A percentile compares a stretch with the other conserved stretches of the same genome.
These are phyloP conservation scores for Cataglyphis altisquamis DNA, from an alignment of 2,888 invertebrate genomes.

Conservation along the genomic window DNA sequence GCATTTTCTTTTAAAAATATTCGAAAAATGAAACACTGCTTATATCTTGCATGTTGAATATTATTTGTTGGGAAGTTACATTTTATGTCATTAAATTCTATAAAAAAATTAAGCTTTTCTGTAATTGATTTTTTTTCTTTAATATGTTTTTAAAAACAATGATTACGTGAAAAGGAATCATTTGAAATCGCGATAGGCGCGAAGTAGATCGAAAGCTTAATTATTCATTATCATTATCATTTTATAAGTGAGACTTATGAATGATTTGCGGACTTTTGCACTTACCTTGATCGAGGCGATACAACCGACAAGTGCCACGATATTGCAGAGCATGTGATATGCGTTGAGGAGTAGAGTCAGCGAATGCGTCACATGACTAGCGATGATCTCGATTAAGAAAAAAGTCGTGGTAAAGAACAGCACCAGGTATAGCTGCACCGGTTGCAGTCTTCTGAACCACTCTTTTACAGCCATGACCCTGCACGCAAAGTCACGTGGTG, in stretches of 20 bases:
- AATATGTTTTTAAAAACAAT: background rate
- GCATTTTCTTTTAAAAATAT: background rate
- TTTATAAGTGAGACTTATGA: constrained; percentile 1
- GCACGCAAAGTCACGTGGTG: constrained; percentile 48
- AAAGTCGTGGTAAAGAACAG: constrained; percentile 91
- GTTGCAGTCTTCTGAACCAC: constrained; percentile 91
- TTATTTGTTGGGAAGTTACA: background rate
- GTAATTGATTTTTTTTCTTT: background rate
- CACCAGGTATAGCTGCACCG: constrained; percentile 91
- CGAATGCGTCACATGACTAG: constrained; percentile 96
- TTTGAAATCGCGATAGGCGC: background rate
- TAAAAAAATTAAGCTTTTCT: background rate
- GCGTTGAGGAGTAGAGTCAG: constrained; percentile 96
- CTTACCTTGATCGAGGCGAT: constrained; percentile 92
- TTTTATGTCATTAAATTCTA: background rate
- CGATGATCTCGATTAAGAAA: constrained; percentile 93
- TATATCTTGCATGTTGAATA: background rate
- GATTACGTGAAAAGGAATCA: background rate
- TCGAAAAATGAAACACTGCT: background rate
- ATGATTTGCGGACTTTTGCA: background rate
- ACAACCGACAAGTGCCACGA: constrained; percentile 94
- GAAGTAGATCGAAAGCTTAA: constrained; percentile 4
- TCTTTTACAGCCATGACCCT: constrained; percentile 92
- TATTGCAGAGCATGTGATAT: constrained; percentile 97
- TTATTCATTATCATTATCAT: background rate